Percentiles rank a stretch among this genome's conserved stretches.
These are phyloP conservation scores for Lagorchestes hirsutus DNA, from an alignment of 2,797 vertebrate genomes.

Conservation along the genomic window DNA sequence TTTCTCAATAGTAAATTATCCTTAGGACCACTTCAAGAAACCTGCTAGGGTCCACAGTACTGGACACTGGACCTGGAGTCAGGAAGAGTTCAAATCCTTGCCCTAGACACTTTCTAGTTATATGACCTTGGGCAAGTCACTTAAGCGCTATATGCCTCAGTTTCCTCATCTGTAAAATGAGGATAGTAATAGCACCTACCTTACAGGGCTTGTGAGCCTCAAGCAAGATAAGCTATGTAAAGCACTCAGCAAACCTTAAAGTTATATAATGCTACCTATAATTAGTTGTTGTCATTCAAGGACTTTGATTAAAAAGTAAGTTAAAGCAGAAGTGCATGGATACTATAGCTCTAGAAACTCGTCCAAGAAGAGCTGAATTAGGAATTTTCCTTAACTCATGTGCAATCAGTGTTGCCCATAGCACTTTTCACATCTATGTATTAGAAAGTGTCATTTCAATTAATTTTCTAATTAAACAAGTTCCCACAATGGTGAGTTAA, in stretches of 20 bases:
- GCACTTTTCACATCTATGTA: not conserved
- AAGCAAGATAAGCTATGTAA: not conserved
- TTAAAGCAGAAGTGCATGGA: not conserved
- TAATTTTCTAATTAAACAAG: constrained; percentile 53
- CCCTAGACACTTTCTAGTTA: not conserved
- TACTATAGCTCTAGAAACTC: not conserved
- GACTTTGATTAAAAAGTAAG: not conserved
- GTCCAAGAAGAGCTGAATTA: not conserved
- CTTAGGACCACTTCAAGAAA: not conserved
- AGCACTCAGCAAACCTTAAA: not conserved
- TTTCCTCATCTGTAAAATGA: not conserved
- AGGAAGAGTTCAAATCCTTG: not conserved
- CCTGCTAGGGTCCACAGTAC: not conserved
- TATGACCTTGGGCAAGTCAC: not conserved
- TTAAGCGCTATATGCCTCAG: not conserved
- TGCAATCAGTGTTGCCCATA: not conserved
- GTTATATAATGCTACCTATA: not conserved
- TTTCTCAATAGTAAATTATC: not conserved
- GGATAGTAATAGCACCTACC: not conserved
- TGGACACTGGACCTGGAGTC: not conserved
- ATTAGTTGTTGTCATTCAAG: not conserved
- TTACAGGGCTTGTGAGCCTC: not conserved
- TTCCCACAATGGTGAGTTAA: constrained; percentile 38
- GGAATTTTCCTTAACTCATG: constrained; percentile 41
- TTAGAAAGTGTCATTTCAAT: constrained; percentile 18